Base-by-base conservation (phyloP, 2,113 vertebrate species). In the Ciconia boyciana region DNA sequence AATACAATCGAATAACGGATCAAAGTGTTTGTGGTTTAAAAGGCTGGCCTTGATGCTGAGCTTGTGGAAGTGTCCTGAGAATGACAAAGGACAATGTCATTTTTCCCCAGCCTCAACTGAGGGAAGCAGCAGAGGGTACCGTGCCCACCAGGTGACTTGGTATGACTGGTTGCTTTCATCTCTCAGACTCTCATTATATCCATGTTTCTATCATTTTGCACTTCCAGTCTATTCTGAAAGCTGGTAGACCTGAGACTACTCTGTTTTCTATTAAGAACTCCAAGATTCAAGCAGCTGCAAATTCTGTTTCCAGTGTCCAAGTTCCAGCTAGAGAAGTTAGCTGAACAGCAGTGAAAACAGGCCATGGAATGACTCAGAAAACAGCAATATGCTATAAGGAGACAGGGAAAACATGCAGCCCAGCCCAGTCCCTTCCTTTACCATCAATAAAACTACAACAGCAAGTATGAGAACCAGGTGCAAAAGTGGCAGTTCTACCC, bases 1-100 rank as follows among this genome's bases (percentile, higher is more conserved):
- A 83, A 86, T 66, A 58, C 46, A 79, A 88, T 79, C 1, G 2
- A 87, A 81, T 26, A 83, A 52, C 1, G 4, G 34, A 94, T 90
- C 68, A 95, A 96, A 93, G 72, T 70, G 43, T 41, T 89, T 44
- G 43, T 61, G 26, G 26, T 86, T 94, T 92, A 92, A 93, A 96
- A 96, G 75, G 55, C 1, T 94, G 58, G 75, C 86, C 75, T 92
- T 43, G 61, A 79, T 83, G 60, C 80, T 87, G 31, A 68, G 48
- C 48, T 92, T 65, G 58, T 96, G 58, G 61, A 95, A 94, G 14
- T 34, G n/a, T 86, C 68, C 80, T 60, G n/a, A 60, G 81, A 85
- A 79, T 49, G 57, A 79, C 81, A 91, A 80, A 82, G 55, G 14
- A 91, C 58, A 46, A 64, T 39, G 28, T n/a, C 64, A 88, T 36